Evolutionary conservation across 1,140 invertebrate species (phyloP).

Genomic region (Neodiprion lecontei): DNA sequence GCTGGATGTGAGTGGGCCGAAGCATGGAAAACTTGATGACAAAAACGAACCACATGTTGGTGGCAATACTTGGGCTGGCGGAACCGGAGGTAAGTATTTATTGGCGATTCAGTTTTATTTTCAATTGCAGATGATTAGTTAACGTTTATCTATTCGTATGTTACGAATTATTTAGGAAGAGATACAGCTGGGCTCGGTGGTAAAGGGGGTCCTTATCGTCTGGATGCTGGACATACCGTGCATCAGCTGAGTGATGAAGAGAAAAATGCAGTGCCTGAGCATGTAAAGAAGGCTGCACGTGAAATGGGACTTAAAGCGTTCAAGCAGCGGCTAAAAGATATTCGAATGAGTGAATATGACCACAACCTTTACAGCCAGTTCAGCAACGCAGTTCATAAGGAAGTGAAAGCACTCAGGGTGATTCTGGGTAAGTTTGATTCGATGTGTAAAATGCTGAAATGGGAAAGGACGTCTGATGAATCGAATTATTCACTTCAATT

Average conservation of each 20-base stretch:
- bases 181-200: conserved; percentile 95
- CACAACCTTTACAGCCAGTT: conserved; percentile 87
- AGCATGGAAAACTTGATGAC: conserved; percentile 91
- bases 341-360: conserved; percentile 95
- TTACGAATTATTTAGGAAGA: conserved; percentile 54
- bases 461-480: background rate
- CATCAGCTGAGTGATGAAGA: conserved; percentile 87
- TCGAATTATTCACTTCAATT: background rate
- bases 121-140: too few species aligned
- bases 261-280: conserved; percentile 89
- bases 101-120: too few species aligned
- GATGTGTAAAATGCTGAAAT: background rate
- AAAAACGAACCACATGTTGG: conserved; percentile 92
- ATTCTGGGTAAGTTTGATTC: conserved; percentile 62
- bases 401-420: conserved; percentile 73
- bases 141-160: too few species aligned
- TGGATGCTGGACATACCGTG: conserved; percentile 93
- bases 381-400: conserved; percentile 76
- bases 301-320: conserved; percentile 94
- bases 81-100: conserved; percentile 74
- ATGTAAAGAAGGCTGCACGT: conserved; percentile 85
- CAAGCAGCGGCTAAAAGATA: conserved; percentile 87
- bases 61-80: conserved; percentile 96
- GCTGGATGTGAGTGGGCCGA: conserved; percentile 78
- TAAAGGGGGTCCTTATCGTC: conserved; percentile 88